These are phyloP conservation scores for Conus betulinus DNA, from an alignment of 1,140 invertebrate genomes.

Conservation along the genomic window DNA sequence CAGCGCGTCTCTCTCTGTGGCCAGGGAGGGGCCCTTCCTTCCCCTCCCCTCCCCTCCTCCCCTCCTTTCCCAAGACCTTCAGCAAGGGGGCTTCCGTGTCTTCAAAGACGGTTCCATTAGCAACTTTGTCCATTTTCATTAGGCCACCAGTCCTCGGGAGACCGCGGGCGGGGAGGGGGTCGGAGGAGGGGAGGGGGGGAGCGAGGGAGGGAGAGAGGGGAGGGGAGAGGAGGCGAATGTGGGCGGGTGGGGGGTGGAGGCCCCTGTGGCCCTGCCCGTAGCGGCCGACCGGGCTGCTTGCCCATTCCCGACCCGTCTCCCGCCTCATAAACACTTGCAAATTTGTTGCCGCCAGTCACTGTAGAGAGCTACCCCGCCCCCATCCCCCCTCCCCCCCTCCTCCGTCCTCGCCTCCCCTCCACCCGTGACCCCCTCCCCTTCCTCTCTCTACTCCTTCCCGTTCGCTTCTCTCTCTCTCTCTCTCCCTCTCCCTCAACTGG, in stretches of 20 bases:
- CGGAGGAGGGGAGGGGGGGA: neutral
- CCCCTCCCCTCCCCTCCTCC: neutral
- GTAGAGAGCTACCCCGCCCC: neutral
- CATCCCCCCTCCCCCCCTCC: neutral
- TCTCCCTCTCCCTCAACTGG: neutral
- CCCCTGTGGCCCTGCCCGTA: slow-evolving; percentile 18
- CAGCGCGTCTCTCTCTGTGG: too few species aligned
- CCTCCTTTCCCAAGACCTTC: neutral
- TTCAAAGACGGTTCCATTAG: slow-evolving; percentile 67
- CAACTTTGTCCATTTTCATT: slow-evolving; percentile 67
- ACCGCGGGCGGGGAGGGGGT: slow-evolving; percentile 28
- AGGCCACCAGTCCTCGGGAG: slow-evolving; percentile 45
- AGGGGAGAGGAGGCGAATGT: too few species aligned
- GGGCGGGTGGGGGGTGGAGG: too few species aligned
- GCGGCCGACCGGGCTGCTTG: slow-evolving; percentile 30
- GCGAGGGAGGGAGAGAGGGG: too few species aligned
- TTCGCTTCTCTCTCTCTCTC: neutral
- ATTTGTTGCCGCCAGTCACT: slow-evolving; percentile 37
- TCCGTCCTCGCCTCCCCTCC: neutral
- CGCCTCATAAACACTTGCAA: slow-evolving; percentile 45
- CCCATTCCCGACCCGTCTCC: slow-evolving; percentile 39
- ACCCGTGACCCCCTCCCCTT: neutral
- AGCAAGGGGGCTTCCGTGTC: slow-evolving; percentile 37
- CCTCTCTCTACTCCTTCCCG: too few species aligned
- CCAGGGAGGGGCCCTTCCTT: neutral